Evolutionary conservation across 37 sponge, comb jelly and placozoan genomes (phyloP).

Genomic region (Hexactinellida sp.): DNA sequence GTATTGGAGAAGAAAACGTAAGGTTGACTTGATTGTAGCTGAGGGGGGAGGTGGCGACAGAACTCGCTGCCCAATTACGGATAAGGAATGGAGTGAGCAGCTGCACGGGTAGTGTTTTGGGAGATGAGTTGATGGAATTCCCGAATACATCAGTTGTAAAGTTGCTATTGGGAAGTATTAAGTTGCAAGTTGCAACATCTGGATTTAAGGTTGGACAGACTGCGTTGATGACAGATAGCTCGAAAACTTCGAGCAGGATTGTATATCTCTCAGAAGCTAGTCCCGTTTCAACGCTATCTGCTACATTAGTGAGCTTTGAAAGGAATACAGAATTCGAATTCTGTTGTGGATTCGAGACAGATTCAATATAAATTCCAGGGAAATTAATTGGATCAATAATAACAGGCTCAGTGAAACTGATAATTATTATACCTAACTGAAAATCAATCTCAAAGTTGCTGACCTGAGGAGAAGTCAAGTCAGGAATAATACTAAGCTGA

Average conservation of each 20-base stretch:
- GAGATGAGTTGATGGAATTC: background rate
- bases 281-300: background rate
- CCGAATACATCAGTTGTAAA: background rate
- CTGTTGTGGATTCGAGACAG: background rate
- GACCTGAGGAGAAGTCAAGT: background rate
- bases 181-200: background rate
- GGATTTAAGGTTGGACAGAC: background rate
- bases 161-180: background rate
- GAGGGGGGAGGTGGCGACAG: background rate
- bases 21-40: background rate
- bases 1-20: background rate
- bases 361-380: background rate
- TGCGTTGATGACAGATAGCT: background rate
- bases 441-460: background rate
- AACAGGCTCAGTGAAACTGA: background rate
- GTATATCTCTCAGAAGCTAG: background rate
- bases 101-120: background rate
- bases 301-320: background rate
- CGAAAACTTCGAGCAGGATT: background rate
- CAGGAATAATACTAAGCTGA: background rate
- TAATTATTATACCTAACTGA: background rate
- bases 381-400: background rate
- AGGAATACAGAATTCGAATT: background rate
- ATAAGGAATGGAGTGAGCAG: background rate
- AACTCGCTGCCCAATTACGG: background rate